phyloP scores from a whole-genome alignment of 2,113 vertebrate species.

The Cacatua alba region DNA sequence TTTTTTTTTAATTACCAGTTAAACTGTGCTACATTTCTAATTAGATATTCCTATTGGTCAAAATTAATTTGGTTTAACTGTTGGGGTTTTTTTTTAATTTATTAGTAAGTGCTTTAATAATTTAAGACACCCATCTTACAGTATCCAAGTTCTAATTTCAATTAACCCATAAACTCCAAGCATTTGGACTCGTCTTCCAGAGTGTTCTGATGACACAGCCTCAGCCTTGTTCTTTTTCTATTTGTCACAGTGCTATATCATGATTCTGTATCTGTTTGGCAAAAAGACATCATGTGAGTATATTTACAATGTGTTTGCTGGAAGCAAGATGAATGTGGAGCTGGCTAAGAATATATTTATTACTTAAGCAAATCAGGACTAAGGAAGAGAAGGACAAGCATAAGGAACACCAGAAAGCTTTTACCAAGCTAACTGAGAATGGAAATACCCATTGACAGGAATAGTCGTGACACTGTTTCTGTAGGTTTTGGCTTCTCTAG shows the following conservation, averaged over 20 bases:
- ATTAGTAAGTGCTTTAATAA: background rate
- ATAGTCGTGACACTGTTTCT: background rate
- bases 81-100: background rate
- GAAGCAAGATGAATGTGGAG: background rate
- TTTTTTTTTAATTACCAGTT: background rate
- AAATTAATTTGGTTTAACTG: background rate
- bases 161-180: background rate
- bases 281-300: background rate
- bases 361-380: background rate
- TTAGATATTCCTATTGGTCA: background rate
- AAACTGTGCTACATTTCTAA: background rate
- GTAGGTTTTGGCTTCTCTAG: background rate
- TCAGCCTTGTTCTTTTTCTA: background rate
- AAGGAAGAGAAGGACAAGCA: background rate
- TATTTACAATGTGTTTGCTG: background rate
- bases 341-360: background rate
- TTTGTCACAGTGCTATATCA: background rate
- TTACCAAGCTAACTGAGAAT: background rate
- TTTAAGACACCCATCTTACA: background rate
- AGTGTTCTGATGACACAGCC: background rate
- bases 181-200: background rate
- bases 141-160: background rate
- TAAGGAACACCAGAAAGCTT: background rate
- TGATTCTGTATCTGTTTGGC: background rate
- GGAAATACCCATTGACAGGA: background rate